Evolutionary conservation across 2,888 invertebrate genomes (phyloP), one percentile per base, ranked within the genome.

Genomic region (Drosophila macrospina): DNA sequence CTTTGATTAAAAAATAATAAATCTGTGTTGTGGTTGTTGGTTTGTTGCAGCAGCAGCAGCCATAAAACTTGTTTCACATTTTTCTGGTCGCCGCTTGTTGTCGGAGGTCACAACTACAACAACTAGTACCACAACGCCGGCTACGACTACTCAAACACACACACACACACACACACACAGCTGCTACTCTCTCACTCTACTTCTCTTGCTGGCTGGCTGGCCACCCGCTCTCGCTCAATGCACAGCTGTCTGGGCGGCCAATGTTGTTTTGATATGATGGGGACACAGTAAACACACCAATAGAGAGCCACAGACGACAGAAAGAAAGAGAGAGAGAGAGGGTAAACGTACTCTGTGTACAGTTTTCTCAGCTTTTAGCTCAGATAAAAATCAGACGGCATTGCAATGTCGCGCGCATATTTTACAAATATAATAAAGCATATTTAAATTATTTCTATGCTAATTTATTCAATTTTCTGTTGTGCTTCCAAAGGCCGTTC

Each of bases 1-100:
- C 83, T 86, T 80, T 83, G 78, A 82, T 83, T 86, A 86, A 86
- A 80, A 88, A 74, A 69, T 77, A 72, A 83, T 83, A 88, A 83
- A 88, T 88, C 80, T 71, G 60, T 71, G 59, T 73, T 73, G 56
- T 65, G 55, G 55, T 30, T 65, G 39, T 34, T 45, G n/a, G n/a
- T n/a, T n/a, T n/a, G n/a, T n/a, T n/a, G n/a, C n/a, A n/a, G 30
- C 30, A 24, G 57, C 74, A n/a, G 62, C 57, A 69, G 44, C 62
- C 56, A 76, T 61, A 83, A 80, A 80, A 80, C 80, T 80, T 83
- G 83, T 80, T 80, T 82, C 78, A 65, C 56, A 69, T 80, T 72
- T 68, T 78, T 62, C 76, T 78, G 66, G 41, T 55, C 52, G 70
- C 59, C 44, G 64, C 61, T 87, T 83, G 83, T 83, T 83, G 83